Evolutionary conservation across 2,113 vertebrate species (phyloP).

Genomic region (Epinephelus lanceolatus): DNA sequence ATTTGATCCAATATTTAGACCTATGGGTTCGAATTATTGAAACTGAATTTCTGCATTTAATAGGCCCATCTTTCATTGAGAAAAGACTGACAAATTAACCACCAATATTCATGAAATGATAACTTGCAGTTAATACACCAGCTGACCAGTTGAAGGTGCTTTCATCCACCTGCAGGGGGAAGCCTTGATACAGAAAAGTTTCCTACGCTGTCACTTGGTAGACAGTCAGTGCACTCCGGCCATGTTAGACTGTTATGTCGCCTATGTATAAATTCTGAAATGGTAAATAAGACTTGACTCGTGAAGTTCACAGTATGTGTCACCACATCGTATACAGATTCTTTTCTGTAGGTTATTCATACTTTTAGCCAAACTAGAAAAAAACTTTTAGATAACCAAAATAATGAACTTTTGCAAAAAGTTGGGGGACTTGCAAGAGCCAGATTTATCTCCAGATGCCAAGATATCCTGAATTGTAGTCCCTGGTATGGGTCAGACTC

Average conservation of each 20-base stretch:
- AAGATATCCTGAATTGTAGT: neutral
- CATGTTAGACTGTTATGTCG: neutral
- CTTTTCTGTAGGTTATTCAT: neutral
- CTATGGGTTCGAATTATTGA: neutral
- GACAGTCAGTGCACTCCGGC: neutral
- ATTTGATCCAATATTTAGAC: neutral
- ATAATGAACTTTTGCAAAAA: neutral
- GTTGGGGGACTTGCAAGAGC: neutral
- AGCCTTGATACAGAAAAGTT: neutral
- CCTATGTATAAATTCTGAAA: neutral
- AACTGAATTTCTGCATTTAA: neutral
- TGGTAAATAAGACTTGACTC: neutral
- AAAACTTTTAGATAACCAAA: neutral
- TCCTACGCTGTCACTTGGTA: neutral
- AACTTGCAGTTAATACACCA: neutral
- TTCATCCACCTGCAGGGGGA: slow-evolving; percentile 11
- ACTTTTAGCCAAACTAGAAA: neutral
- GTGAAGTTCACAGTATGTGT: neutral
- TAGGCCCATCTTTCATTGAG: neutral
- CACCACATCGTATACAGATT: neutral
- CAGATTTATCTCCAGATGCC: neutral
- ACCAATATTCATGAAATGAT: neutral
- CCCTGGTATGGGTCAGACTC: neutral
- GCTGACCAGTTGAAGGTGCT: neutral
- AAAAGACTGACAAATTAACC: neutral